Base-by-base conservation (phyloP, 2,113 vertebrate genomes). In the Prunella fulvescens region DNA sequence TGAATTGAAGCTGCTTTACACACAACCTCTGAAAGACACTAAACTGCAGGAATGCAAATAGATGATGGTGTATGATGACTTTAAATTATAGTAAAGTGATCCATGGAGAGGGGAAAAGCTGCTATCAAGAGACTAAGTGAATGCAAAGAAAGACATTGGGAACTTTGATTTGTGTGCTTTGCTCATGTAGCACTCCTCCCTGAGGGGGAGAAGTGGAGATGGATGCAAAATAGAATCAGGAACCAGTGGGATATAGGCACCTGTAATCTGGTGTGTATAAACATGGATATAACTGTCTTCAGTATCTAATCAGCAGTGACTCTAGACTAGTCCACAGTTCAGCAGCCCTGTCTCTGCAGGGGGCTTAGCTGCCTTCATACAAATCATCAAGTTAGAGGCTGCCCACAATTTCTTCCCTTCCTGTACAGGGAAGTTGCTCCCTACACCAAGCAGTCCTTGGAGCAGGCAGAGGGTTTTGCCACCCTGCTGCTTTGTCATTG, bases 41-140 rank as follows among this genome's bases (percentile, higher is more conserved):
- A 70, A 95, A 88, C 74, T 45, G 62, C 90, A 86, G 54, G 88
- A 96, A 97, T 94, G 88, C 82, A 94, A 92, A 97, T 80, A 95
- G 90, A 97, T 96, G 80, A 94, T 95, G 80, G 76, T 4, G 5
- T 58, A 93, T 95, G 88, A 95, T 95, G 92, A 81, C 92, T 95
- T 82, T 78, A 92, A 94, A 95, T 94, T 92, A 91, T 8, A 84
- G 72, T 51, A 90, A 93, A 95, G 48, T 86, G 72, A 83, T 95
- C 88, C 88, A 56, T 33, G 56, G 86, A 94, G 80, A 92, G 64
- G 24, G 19, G 10, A 25, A 79, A 91, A 82, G 66, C 47, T 81
- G 60, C 83, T 91, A 40, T 78, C 80, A 74, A 44, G 91, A 93
- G 86, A 88, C 44, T 25, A 78, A 78, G 77, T 5, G 35, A 81